Base-by-base conservation (phyloP, 2,113 vertebrate species). In the Dasyprocta punctata region DNA sequence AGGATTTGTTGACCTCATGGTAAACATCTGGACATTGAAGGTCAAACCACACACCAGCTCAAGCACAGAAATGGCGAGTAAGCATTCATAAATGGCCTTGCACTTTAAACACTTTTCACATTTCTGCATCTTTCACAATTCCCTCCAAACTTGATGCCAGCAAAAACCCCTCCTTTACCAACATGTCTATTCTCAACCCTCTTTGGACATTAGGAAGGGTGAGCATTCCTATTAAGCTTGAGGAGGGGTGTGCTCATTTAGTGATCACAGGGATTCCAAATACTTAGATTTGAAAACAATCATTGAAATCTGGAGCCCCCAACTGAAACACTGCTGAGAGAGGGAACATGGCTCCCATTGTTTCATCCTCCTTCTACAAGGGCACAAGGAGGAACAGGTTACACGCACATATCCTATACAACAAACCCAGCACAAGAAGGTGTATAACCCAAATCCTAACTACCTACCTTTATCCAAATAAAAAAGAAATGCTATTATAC, bases 401-500 rank as follows among this genome's bases (percentile, higher is more conserved):
- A 5, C 24, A 56, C 7, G 7, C 14, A 36, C 4, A n/a, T 24
- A 49, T 36, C 56, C 71, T 49, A 60, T 41, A 63, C 63, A 90
- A 44, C 61, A 80, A 97, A 90, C 7, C 41, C 19, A 1, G 6
- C 6, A 22, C 56, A 58, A 16, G 6, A 12, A 92, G 28, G 13
- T 44, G 8, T 87, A 69, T 52, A 86, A 87, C 38, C 58, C 7
- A 52, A 92, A 52, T 52, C 63, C 38, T n/a, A 65, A 54, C 41
- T 41, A 67, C 36, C 47, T 85, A 82, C 36, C 36, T 49, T 49
- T 47, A 84, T 90, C 38, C 30, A 28, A 60, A 56, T 86, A 19
- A 56, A 71, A 63, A 54, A 82, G 71, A 67, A 87, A 87, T 92
- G 16, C 14, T 85, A 41, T 90, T 94, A 88, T 96, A 75, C 33